Conservation (phyloP, 1,140 invertebrate species). For the Eubasilissa regina region DNA sequence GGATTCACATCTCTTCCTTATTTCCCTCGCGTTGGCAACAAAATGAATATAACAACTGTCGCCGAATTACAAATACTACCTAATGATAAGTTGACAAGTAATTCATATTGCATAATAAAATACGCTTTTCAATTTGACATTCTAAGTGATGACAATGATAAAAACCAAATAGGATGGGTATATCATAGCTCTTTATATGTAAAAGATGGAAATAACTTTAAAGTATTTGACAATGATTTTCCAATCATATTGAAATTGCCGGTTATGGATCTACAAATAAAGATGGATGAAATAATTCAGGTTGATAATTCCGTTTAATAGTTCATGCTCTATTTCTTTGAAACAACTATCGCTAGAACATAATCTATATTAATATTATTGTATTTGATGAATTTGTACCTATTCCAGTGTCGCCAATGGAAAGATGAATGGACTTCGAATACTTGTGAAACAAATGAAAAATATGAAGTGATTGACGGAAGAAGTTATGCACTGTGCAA, state of each 20-base stretch:
- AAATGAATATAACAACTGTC: slow-evolving; percentile 27
- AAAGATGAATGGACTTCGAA: slow-evolving; percentile 43
- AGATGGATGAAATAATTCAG: slow-evolving; percentile 35
- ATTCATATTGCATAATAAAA: slow-evolving; percentile 46
- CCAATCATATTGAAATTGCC: slow-evolving; percentile 50
- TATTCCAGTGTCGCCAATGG: slow-evolving; percentile 55
- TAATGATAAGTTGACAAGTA: slow-evolving; percentile 19
- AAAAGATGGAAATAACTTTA: slow-evolving; percentile 29
- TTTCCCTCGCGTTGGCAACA: slow-evolving; percentile 23
- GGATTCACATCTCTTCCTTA: slow-evolving; percentile 48
- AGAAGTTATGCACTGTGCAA: slow-evolving; percentile 49
- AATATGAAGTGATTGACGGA: slow-evolving; percentile 29
- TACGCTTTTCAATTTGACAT: slow-evolving; percentile 43
- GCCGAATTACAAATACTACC: slow-evolving; percentile 47
- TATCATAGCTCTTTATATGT: slow-evolving; percentile 37
- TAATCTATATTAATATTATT: too few species aligned
- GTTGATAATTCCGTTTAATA: slow-evolving; percentile 22
- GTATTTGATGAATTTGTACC: neutral
- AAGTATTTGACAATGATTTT: slow-evolving; percentile 26
- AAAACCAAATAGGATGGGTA: slow-evolving; percentile 40
- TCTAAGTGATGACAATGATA: slow-evolving; percentile 24
- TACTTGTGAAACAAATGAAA: slow-evolving; percentile 49
- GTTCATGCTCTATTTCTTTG: neutral
- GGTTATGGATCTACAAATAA: neutral
- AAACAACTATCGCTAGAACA: neutral